These are phyloP conservation scores for Candidula unifasciata DNA, from an alignment of 2,888 invertebrate genomes.

Conservation along the genomic window DNA sequence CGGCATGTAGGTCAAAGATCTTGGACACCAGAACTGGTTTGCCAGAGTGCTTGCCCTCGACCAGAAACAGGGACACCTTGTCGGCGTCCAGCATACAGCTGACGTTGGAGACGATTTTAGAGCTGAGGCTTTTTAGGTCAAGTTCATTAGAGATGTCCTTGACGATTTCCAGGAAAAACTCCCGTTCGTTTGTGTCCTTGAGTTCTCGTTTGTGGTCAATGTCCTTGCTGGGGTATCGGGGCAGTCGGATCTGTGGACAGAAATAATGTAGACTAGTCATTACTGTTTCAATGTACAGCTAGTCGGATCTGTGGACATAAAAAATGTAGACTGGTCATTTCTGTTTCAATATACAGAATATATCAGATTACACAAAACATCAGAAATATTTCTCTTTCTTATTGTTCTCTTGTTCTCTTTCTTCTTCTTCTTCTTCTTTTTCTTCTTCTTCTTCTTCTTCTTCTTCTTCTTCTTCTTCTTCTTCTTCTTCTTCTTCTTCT, in stretches of 20 bases:
- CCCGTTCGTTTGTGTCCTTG: constrained; percentile 77
- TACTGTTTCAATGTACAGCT: too few relatives aligned
- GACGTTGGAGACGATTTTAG: constrained; percentile 80
- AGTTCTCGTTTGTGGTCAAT: constrained; percentile 78
- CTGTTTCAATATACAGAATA: too few relatives aligned
- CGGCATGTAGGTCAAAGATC: constrained; percentile 80
- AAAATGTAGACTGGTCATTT: too few relatives aligned
- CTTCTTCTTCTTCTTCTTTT: too few relatives aligned
- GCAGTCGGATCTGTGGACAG: constrained; percentile 66
- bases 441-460: too few relatives aligned
- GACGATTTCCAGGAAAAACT: constrained; percentile 80
- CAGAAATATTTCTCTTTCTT: too few relatives aligned
- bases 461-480: too few relatives aligned
- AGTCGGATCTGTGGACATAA: too few relatives aligned
- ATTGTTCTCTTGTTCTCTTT: too few relatives aligned
- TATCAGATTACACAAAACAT: too few relatives aligned
- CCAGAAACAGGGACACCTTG: constrained; percentile 80
- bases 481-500: too few relatives aligned
- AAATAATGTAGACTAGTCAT: background rate
- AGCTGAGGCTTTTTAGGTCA: constrained; percentile 79
- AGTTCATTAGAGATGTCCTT: constrained; percentile 81
- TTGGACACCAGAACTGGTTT: constrained; percentile 79
- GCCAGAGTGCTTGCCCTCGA: constrained; percentile 77
- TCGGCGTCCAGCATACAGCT: constrained; percentile 80
- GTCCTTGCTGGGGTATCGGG: constrained; percentile 79